A percentile compares a stretch with the other conserved stretches of the same genome.
Conservation (phyloP, 2,888 invertebrate species). For the Pyrochroa serraticornis region DNA sequence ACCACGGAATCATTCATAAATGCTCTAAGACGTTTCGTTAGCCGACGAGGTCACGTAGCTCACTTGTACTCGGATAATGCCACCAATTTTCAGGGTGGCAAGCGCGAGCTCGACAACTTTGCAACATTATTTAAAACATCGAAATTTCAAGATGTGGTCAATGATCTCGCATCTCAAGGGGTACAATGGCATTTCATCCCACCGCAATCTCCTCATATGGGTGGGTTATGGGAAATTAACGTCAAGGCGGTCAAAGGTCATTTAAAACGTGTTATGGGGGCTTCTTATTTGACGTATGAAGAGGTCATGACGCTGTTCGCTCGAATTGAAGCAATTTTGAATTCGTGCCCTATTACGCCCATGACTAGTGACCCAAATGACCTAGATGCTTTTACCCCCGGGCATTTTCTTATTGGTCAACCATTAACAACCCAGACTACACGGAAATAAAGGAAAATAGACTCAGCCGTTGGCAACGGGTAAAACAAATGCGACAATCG, state of each 20-base stretch:
- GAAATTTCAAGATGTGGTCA: neutral
- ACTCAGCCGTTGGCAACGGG: too few species aligned
- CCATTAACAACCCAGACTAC: too few species aligned
- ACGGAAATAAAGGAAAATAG: too few species aligned
- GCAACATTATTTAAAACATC: neutral
- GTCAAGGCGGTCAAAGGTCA: slow-evolving; percentile 6
- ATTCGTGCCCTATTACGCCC: neutral
- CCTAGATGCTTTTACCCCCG: neutral
- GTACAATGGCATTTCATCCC: slow-evolving; percentile 25
- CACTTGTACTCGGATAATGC: neutral
- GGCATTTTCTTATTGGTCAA: neutral
- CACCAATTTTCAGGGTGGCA: neutral
- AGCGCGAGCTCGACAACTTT: neutral
- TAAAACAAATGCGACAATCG: too few species aligned
- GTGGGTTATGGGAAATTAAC: slow-evolving; percentile 36
- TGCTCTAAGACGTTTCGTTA: neutral
- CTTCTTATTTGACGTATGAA: neutral
- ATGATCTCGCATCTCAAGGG: neutral
- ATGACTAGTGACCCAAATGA: neutral
- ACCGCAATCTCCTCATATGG: slow-evolving; percentile 30
- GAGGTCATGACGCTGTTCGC: neutral
- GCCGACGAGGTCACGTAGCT: neutral
- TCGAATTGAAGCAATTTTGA: slow-evolving; percentile 4
- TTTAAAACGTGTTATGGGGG: neutral
- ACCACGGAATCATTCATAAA: neutral